Evolutionary conservation across 2,113 vertebrate genomes (phyloP), one percentile per base, ranked within the genome.

Genomic region (Apeltes quadracus): DNA sequence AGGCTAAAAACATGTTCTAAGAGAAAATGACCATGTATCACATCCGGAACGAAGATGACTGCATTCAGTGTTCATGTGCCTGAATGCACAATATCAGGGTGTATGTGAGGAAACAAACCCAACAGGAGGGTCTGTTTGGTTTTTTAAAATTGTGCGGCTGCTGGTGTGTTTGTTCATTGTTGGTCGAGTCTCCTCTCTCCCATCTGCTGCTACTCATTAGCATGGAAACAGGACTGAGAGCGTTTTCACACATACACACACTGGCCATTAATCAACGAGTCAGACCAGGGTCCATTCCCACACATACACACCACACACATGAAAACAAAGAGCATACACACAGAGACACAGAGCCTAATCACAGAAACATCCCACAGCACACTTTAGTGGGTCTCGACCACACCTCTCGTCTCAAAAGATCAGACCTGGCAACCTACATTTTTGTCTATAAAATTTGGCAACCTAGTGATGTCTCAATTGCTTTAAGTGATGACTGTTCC

Each of bases 221-320:
- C 91, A 92, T 92, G 87, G 91, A 92, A 91, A 92, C 90, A 90
- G 91, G 89, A 89, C 90, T 74, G 14, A 69, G 84, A 90, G 87
- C 72, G 61, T 89, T 92, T 91, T 92, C 90, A 91, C 90, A 90
- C 90, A 92, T 91, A 90, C 89, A 89, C 91, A 91, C 90, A 90
- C 87, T 89, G 82, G 90, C 90, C 89, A 92, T 92, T 92, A 92
- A 92, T 92, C 91, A 92, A 92, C 86, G 89, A 90, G 90, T 91
- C 91, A 91, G 90, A 90, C 89, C 85, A 65, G 72, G 87, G 78
- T 89, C 89, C 90, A 92, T 91, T 91, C 91, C 90, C 91, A 92
- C 90, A 92, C 91, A 90, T 89, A 87, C 84, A 88, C 80, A 75
- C 82, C 81, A 79, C 79, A 70, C 66, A 77, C 61, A 88, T 69